phyloP scores from a whole-genome alignment of 2,797 vertebrate species.

The Amazona ochrocephala region DNA sequence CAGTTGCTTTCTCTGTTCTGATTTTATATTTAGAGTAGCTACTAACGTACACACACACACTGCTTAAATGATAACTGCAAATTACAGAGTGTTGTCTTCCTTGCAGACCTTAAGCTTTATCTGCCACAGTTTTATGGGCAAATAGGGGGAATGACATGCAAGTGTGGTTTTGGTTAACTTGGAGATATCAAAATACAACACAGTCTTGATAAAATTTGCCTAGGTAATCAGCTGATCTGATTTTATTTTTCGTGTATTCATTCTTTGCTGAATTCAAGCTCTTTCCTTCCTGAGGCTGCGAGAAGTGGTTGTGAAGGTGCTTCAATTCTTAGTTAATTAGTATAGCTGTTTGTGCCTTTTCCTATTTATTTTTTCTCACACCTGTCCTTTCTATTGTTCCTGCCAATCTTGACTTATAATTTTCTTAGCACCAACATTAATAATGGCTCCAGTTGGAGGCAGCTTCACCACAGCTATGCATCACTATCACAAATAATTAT shows the following conservation, averaged over 20 bases:
- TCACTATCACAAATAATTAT: background rate
- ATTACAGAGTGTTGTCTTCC: background rate
- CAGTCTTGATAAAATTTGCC: background rate
- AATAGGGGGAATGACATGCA: background rate
- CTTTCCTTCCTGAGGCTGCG: background rate
- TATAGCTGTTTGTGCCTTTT: background rate
- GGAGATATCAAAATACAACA: background rate
- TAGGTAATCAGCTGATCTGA: background rate
- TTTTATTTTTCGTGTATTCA: background rate
- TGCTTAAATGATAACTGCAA: background rate
- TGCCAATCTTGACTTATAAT: background rate
- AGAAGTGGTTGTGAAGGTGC: background rate
- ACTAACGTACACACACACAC: background rate
- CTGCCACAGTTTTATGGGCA: background rate
- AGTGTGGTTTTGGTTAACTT: background rate
- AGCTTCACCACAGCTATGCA: background rate
- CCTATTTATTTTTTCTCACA: background rate
- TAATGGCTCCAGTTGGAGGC: background rate
- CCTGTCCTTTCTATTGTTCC: background rate
- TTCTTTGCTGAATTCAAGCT: background rate
- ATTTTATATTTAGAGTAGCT: background rate
- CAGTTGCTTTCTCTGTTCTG: background rate
- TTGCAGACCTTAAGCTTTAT: background rate
- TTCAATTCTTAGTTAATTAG: conserved; percentile 1
- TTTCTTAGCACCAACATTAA: background rate